Conservation (phyloP, 2,888 invertebrate species). For the Chrysolina haemoptera region DNA sequence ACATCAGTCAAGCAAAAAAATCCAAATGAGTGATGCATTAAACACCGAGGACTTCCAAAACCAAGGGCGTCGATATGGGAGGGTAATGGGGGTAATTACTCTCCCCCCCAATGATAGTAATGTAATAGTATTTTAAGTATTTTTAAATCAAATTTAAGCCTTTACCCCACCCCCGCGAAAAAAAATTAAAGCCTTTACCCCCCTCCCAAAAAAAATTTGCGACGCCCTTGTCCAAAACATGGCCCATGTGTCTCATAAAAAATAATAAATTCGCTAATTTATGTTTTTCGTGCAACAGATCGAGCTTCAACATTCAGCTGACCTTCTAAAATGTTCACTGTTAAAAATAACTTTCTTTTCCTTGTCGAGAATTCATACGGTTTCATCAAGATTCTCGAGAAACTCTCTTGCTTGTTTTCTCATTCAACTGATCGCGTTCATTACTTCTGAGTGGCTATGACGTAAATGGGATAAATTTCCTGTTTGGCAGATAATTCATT, state of each 20-base stretch:
- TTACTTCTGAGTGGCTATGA: neutral
- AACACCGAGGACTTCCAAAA: no score
- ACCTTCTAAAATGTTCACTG: neutral
- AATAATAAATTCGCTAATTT: neutral
- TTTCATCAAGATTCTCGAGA: neutral
- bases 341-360: slow-evolving; percentile 23
- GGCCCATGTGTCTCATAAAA: neutral
- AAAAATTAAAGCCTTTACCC: no score
- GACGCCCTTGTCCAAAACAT: neutral
- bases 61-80: no score
- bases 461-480: neutral
- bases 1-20: no score
- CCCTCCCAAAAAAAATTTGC: no score
- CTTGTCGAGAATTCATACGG: slow-evolving; percentile 1
- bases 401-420: neutral
- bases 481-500: neutral
- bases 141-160: no score
- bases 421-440: neutral
- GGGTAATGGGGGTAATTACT: no score
- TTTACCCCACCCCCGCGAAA: no score
- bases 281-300: neutral
- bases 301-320: neutral
- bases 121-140: no score
- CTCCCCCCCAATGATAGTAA: no score
- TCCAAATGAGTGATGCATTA: no score